Evolutionary conservation across 2,888 invertebrate species (phyloP).

Genomic region (Ichneumoninae sp.): DNA sequence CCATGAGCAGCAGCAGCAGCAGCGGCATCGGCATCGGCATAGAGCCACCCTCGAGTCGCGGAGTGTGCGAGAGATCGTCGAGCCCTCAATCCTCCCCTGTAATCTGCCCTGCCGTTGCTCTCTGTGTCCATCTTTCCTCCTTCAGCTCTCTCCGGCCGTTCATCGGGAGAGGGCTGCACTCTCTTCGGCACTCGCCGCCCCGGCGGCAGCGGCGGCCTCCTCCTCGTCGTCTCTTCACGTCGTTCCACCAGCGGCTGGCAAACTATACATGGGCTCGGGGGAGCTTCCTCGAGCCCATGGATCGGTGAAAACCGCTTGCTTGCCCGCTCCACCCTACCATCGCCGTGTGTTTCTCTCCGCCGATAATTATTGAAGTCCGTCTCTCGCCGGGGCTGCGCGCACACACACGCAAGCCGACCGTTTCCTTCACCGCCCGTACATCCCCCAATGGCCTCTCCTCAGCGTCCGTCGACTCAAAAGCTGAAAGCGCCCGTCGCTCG

Average conservation of each 20-base stretch:
- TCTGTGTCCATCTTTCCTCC: conserved; percentile 64
- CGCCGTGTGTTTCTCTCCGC: conserved; percentile 66
- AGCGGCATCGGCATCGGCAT: conserved; percentile 4
- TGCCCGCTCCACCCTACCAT: conserved; percentile 40
- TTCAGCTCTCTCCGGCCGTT: conserved; percentile 39
- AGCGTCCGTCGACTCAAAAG: conserved; percentile 44
- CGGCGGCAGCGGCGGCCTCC: not conserved
- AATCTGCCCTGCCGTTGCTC: conserved; percentile 55
- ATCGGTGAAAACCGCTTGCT: conserved; percentile 45
- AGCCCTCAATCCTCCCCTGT: conserved; percentile 62
- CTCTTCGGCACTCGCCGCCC: conserved; percentile 52
- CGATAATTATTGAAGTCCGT: conserved; percentile 81
- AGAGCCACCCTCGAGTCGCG: conserved; percentile 50
- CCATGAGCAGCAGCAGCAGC: conserved; percentile 5
- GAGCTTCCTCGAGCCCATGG: conserved; percentile 32
- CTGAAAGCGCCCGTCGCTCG: conserved; percentile 52
- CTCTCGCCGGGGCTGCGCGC: conserved; percentile 70
- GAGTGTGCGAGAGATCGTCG: conserved; percentile 55
- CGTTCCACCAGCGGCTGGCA: conserved; percentile 30
- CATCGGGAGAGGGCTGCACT: conserved; percentile 37
- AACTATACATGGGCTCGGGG: not conserved
- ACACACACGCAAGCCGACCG: conserved; percentile 30
- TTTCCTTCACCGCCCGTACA: conserved; percentile 35
- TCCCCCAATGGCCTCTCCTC: conserved; percentile 40
- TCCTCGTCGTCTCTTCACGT: conserved; percentile 62